Evolutionary conservation across 1,140 invertebrate species (phyloP).

Genomic region (Anagrus nilaparvatae): DNA sequence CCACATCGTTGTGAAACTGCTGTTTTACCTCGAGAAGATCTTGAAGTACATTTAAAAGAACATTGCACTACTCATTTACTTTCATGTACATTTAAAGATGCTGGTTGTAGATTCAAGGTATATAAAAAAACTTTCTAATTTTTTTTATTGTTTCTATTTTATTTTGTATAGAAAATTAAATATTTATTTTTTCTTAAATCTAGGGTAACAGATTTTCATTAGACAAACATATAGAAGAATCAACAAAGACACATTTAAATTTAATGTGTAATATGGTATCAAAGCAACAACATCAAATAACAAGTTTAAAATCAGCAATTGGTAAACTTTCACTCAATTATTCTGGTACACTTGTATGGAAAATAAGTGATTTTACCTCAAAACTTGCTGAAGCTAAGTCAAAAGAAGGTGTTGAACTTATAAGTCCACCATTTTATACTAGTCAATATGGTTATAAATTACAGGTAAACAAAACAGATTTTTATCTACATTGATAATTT

Average conservation of each 20-base stretch:
- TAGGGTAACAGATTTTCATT: conserved; percentile 53
- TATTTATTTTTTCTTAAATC: conserved; percentile 15
- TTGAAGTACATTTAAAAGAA: conserved; percentile 76
- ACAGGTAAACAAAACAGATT: conserved; percentile 57
- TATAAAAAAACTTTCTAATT: neutral
- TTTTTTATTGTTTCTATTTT: neutral
- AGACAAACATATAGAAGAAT: conserved; percentile 79
- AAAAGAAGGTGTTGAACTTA: conserved; percentile 82
- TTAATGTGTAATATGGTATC: conserved; percentile 74
- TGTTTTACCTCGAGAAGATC: conserved; percentile 69
- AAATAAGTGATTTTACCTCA: conserved; percentile 76
- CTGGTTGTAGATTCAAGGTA: conserved; percentile 85
- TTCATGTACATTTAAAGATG: conserved; percentile 78
- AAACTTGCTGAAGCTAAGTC: conserved; percentile 80
- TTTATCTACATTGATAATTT: no score
- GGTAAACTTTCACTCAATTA: conserved; percentile 72
- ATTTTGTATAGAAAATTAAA: neutral
- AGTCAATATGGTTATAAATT: conserved; percentile 93
- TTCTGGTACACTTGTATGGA: conserved; percentile 84
- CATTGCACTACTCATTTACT: conserved; percentile 72
- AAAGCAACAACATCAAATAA: conserved; percentile 80
- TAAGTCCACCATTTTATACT: conserved; percentile 87
- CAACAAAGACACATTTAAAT: conserved; percentile 67
- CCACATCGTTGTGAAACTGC: conserved; percentile 73
- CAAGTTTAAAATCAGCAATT: conserved; percentile 66